Evolutionary conservation across 1,140 invertebrate species (phyloP).

Genomic region (Glossosoma conforme): DNA sequence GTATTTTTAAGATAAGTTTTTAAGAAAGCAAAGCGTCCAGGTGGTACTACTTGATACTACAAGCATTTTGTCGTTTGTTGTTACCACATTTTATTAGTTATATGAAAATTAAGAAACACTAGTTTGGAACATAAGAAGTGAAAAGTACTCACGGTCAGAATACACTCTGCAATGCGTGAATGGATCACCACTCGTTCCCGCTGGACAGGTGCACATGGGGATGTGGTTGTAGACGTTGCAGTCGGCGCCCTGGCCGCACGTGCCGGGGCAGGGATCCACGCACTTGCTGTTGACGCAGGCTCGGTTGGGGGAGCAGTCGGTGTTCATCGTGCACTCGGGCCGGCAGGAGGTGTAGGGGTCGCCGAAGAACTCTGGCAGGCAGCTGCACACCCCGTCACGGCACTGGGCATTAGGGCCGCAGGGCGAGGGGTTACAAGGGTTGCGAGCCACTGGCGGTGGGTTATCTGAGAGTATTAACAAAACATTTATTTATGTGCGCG

Average conservation of each 20-base stretch:
- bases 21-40: conserved; percentile 53
- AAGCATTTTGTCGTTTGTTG: conserved; percentile 1
- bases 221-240: conserved; percentile 68
- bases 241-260: conserved; percentile 64
- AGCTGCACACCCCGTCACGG: conserved; percentile 55
- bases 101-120: not conserved
- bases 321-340: conserved; percentile 60
- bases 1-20: too few species aligned
- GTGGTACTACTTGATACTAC: not conserved
- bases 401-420: conserved; percentile 73
- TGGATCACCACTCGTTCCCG: conserved; percentile 65
- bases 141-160: conserved; percentile 44
- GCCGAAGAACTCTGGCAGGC: conserved; percentile 57
- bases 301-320: conserved; percentile 58
- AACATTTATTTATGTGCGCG: too few species aligned
- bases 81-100: conserved; percentile 1
- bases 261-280: conserved; percentile 66
- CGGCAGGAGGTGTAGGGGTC: conserved; percentile 59
- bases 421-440: conserved; percentile 66
- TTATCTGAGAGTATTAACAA: conserved; percentile 46
- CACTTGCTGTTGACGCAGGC: conserved; percentile 73
- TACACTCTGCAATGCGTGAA: conserved; percentile 60
- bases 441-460: conserved; percentile 41
- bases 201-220: conserved; percentile 64
- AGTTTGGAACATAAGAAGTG: not conserved